Percentiles rank a stretch among this genome's conserved stretches.
phyloP scores from a whole-genome alignment of 2,888 invertebrate species.

The Rugalucina vietnamica region DNA sequence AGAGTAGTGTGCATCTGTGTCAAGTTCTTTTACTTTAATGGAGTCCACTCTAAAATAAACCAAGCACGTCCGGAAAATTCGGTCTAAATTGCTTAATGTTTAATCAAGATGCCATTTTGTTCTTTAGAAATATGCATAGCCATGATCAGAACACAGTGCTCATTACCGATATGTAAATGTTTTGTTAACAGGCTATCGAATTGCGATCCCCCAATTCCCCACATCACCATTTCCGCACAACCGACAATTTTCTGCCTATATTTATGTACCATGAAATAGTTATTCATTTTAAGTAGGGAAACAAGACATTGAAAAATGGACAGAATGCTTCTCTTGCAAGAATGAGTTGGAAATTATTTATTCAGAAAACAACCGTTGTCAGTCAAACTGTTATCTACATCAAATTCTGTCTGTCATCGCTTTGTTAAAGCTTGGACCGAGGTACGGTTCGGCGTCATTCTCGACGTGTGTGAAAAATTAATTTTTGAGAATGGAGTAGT shows the following conservation, averaged over 20 bases:
- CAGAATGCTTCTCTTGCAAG: not conserved
- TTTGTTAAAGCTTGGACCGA: not conserved
- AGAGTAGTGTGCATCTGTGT: too few relatives aligned
- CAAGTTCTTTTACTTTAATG: too few relatives aligned
- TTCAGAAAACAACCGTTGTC: not conserved
- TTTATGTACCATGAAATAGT: constrained; percentile 21
- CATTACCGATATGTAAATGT: not conserved
- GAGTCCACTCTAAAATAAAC: not conserved
- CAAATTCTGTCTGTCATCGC: not conserved
- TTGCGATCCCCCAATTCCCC: not conserved
- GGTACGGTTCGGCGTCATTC: not conserved
- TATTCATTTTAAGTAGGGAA: constrained; percentile 4
- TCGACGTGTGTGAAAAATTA: constrained; percentile 3
- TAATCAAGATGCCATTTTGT: not conserved
- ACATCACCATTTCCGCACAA: not conserved
- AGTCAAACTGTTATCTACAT: not conserved
- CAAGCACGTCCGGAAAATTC: not conserved
- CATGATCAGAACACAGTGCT: not conserved
- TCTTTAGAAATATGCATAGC: not conserved
- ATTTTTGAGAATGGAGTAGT: not conserved
- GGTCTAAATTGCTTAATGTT: not conserved
- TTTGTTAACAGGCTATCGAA: not conserved
- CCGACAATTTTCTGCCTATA: constrained; percentile 3
- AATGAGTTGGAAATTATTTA: constrained; percentile 2
- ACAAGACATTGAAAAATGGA: constrained; percentile 20